Evolutionary conservation across 2,113 vertebrate species (phyloP).

Genomic region (Oncorhynchus gorbuscha): DNA sequence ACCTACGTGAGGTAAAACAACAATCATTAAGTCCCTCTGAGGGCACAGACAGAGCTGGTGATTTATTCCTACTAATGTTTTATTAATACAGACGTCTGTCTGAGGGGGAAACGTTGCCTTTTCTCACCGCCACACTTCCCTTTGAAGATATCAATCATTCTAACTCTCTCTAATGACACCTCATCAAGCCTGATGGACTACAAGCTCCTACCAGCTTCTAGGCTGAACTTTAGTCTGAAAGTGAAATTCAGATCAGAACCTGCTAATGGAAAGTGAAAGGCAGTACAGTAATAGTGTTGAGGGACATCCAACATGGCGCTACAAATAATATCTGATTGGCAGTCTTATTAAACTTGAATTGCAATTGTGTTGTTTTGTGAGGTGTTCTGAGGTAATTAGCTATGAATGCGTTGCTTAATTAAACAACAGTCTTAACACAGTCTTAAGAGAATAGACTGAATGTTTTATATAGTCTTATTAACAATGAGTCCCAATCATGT

Average conservation of each 20-base stretch:
- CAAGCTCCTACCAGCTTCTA: slow-evolving; percentile 38
- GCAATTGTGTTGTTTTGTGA: not conserved
- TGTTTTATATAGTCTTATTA: not conserved
- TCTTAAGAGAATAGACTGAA: not conserved
- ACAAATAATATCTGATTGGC: not conserved
- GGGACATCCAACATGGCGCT: not conserved
- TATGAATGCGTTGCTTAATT: not conserved
- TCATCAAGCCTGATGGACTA: slow-evolving; percentile 44
- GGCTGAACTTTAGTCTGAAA: not conserved
- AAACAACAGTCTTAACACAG: not conserved
- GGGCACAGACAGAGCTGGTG: slow-evolving; percentile 36
- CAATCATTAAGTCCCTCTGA: slow-evolving; percentile 42
- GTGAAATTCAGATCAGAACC: slow-evolving; percentile 35
- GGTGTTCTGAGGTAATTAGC: not conserved
- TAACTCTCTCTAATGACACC: slow-evolving; percentile 57
- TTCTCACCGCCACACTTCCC: slow-evolving; percentile 46
- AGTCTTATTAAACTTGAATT: not conserved
- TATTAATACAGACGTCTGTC: slow-evolving; percentile 68
- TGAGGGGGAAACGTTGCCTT: slow-evolving; percentile 61
- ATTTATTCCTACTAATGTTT: slow-evolving; percentile 70
- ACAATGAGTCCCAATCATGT: too few relatives aligned
- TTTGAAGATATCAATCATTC: slow-evolving; percentile 63
- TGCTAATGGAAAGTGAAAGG: not conserved
- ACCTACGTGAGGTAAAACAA: slow-evolving; percentile 27
- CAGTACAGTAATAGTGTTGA: slow-evolving; percentile 12